Evolutionary conservation across 2,113 vertebrate species (phyloP).

Genomic region (Parus major): DNA sequence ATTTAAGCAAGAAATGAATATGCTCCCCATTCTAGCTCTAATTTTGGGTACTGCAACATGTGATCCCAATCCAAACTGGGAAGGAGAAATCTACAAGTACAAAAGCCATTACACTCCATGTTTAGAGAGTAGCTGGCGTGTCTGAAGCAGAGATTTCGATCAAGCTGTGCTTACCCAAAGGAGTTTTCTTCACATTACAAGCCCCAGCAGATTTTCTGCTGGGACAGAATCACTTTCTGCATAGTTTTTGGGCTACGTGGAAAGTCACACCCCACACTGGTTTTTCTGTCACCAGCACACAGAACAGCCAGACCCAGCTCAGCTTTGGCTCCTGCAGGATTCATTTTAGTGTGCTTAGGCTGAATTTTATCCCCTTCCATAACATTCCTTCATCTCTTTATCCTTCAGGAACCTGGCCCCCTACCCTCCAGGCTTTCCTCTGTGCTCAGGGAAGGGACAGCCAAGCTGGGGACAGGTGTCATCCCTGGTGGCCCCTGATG

Average conservation of each 20-base stretch:
- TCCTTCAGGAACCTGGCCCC: not conserved
- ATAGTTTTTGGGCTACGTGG: not conserved
- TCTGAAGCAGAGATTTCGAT: not conserved
- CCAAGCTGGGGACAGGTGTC: not conserved
- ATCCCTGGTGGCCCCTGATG: not conserved
- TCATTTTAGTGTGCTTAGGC: not conserved
- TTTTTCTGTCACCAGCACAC: not conserved
- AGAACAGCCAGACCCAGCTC: not conserved
- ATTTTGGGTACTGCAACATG: not conserved
- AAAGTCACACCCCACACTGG: not conserved
- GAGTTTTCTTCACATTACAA: not conserved
- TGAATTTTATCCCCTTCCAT: not conserved
- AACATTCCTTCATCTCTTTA: not conserved
- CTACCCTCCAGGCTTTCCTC: not conserved
- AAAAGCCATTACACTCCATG: not conserved
- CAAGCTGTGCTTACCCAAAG: not conserved
- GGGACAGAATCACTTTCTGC: not conserved
- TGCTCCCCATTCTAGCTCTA: not conserved
- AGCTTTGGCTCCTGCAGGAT: not conserved
- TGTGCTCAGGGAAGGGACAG: not conserved
- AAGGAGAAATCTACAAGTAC: not conserved
- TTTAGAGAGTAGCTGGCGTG: not conserved
- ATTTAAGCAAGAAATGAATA: constrained; percentile 17
- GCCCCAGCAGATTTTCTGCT: not conserved
- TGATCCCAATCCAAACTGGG: not conserved